Evolutionary conservation across 2,113 vertebrate genomes (phyloP).

Genomic region (Lepus timidus): DNA sequence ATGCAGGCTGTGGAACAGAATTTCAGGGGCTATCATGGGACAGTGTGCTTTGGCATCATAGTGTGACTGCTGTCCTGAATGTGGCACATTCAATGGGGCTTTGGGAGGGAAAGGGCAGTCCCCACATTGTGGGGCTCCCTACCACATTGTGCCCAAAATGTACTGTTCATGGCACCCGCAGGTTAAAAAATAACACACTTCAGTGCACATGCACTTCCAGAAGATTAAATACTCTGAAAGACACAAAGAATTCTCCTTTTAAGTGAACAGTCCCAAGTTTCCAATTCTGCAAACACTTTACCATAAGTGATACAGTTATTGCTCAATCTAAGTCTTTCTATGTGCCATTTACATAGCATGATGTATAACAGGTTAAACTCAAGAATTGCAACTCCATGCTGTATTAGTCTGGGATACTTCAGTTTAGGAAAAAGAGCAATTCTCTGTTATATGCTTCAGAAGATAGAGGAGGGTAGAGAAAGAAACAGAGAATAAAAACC

Average conservation of each 20-base stretch:
- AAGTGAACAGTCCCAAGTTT: too few species aligned
- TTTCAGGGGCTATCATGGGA: background rate
- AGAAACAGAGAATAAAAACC: background rate
- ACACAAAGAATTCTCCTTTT: background rate
- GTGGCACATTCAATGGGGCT: background rate
- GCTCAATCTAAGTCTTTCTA: too few species aligned
- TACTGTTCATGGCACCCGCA: background rate
- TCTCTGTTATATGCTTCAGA: conserved; percentile 48
- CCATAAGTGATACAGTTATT: too few species aligned
- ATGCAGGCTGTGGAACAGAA: background rate
- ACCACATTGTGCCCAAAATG: background rate
- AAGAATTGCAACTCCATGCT: background rate
- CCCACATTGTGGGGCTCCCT: background rate
- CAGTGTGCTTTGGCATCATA: background rate
- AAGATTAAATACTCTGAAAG: background rate
- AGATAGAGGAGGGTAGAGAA: background rate
- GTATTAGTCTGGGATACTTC: background rate
- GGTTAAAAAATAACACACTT: background rate
- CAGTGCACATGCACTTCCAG: background rate
- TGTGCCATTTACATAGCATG: too few species aligned
- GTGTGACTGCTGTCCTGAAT: background rate
- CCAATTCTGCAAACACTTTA: too few species aligned
- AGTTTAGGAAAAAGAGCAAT: conserved; percentile 12
- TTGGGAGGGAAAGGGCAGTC: background rate
- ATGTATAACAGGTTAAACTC: background rate